Conservation (phyloP, 2,113 vertebrate genomes). For the Campylorhamphus procurvoides region DNA sequence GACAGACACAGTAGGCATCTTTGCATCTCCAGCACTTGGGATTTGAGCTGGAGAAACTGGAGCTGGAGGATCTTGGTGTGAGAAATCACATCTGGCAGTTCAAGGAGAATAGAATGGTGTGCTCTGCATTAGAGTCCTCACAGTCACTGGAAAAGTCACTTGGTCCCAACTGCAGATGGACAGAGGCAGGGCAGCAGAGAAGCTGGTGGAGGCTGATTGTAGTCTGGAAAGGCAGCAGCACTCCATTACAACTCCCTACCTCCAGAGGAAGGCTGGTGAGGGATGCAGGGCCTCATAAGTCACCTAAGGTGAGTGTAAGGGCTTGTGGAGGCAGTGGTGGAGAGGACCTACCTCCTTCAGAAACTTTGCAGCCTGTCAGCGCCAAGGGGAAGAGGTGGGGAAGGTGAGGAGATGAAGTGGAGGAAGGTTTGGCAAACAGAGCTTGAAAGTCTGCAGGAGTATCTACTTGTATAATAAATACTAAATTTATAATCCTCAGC, state of each 20-base stretch:
- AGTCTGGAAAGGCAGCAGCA: not conserved
- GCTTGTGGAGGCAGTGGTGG: not conserved
- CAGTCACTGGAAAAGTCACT: not conserved
- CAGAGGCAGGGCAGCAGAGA: not conserved
- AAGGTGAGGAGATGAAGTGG: not conserved
- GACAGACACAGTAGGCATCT: not conserved
- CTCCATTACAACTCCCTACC: not conserved
- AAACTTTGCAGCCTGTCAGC: not conserved
- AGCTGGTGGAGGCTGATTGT: not conserved
- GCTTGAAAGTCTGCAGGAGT: not conserved
- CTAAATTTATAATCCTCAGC: not conserved
- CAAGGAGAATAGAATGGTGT: not conserved
- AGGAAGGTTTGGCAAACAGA: not conserved
- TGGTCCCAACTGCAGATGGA: not conserved
- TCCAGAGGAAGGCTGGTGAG: not conserved
- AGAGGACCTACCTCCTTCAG: not conserved
- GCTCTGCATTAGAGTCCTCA: not conserved
- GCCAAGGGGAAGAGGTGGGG: not conserved
- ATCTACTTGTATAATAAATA: not conserved
- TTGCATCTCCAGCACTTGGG: not conserved
- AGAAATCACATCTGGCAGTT: not conserved
- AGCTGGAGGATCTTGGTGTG: not conserved
- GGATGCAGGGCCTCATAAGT: not conserved
- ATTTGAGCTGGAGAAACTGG: not conserved
- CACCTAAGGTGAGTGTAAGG: not conserved